Evolutionary conservation across 2,888 invertebrate genomes (phyloP), one percentile per base, ranked within the genome.

Genomic region (Drepana falcataria): DNA sequence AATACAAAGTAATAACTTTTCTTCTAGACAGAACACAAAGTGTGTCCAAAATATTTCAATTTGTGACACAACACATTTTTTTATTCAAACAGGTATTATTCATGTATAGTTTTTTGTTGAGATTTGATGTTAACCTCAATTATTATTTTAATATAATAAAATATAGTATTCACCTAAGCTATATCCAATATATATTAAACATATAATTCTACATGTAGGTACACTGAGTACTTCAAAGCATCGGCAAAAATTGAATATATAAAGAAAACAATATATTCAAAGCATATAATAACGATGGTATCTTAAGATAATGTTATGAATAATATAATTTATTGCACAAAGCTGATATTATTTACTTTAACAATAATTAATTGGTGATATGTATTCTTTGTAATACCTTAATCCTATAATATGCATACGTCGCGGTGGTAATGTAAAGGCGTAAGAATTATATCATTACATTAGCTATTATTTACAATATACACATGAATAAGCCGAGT

Each of bases 331-430:
- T 60, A 59, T 51, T 54, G 54, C 54, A 54, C 56, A 54, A 63
- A 54, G 53, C 59, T 59, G 51, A 57, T 59, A 64, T 59, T 65
- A 66, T 55, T 60, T 68, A 63, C 54, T 56, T 59, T 65, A 61
- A 61, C 57, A 68, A 63, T 68, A 68, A 63, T 68, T 59, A 61
- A 53, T 61, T 66, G 68, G 66, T 70, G 74, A 74, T 74, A 74
- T 74, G 74, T 73, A 68, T 68, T 58, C 60, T 65, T 69, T 66
- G 61, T 67, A 55, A 59, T 59, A 69, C 53, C 64, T 65, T 66
- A 68, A 64, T 59, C 66, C 64, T 66, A 65, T 62, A 65, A 60
- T 63, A 65, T 51, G 49, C 6, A 6, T 41, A 33, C 34, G 62
- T 63, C 58, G 61, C 70, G 65, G 68, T 71, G 65, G 68, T 69